Conservation (phyloP, 2,113 vertebrate genomes). For the Pygoscelis adeliae region DNA sequence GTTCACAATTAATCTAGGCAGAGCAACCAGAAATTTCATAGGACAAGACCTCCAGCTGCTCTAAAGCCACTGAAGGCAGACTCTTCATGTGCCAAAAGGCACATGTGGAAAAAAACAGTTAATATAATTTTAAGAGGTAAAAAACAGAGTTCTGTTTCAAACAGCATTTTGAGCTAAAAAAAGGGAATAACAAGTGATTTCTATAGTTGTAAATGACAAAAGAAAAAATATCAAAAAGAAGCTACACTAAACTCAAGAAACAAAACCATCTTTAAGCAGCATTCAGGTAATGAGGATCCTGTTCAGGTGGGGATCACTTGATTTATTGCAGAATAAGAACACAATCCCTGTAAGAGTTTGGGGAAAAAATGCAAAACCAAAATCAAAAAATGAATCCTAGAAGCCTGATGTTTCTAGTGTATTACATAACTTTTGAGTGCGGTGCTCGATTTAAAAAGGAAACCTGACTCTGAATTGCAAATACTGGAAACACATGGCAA, state of each 20-base stretch:
- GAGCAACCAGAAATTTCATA: not conserved
- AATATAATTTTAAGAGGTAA: not conserved
- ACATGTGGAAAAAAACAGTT: not conserved
- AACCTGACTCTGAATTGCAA: not conserved
- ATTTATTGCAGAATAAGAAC: not conserved
- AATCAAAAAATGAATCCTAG: not conserved
- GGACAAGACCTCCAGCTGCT: not conserved
- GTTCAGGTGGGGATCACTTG: not conserved
- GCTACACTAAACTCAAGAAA: not conserved
- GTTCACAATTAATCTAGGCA: not conserved
- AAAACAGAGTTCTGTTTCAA: not conserved
- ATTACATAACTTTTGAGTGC: not conserved
- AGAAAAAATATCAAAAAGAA: not conserved
- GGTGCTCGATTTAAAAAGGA: not conserved
- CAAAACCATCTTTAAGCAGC: not conserved
- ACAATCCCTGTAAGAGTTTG: not conserved
- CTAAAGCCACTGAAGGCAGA: not conserved
- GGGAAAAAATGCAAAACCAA: fast-evolving
- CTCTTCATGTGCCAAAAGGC: not conserved
- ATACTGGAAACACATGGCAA: not conserved
- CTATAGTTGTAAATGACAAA: not conserved
- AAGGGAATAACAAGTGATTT: not conserved
- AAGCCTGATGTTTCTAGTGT: not conserved
- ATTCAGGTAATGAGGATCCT: not conserved
- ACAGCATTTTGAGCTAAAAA: not conserved